Evolutionary conservation across 1,140 invertebrate genomes (phyloP), one percentile per base, ranked within the genome.

Genomic region (Drosophila bifasciata): DNA sequence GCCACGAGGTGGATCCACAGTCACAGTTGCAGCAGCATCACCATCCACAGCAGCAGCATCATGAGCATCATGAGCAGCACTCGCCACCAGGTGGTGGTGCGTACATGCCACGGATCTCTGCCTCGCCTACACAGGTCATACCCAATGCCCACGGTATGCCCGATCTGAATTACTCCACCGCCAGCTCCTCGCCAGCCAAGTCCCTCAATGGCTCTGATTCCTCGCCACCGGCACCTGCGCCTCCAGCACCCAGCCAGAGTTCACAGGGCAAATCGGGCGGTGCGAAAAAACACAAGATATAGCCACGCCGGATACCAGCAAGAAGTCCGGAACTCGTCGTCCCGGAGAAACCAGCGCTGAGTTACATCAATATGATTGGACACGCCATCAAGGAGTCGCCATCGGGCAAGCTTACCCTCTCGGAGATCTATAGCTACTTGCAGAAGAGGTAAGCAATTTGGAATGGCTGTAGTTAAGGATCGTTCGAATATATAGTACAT

Each of bases 361-460:
- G 97, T 4, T 99, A 99, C 92, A 99, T 99, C 62, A 97, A 98
- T 2, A 93, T 99, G 46, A 99, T 99, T 28, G 98, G 98, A 0
- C 99, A 99, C 97, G 98, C 98, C 1, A 99, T 99, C 57, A 96
- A 98, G 88, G 95, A 96, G 73, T 98, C 97, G 11, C 97, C 97
- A 0, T 94, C 94, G 5, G 97, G 97, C 84, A 92, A 95, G 36
- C 92, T 98, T 4, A 98, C 97, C 0, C 93, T 99, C 0, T 97
- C 95, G 59, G 97, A 98, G 92, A 98, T 99, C 41, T 98, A 98
- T 89, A 94, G 95, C 11, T 98, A 96, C 89, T 92, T 98, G 1
- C 96, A 97, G 76, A 93, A 93, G 73, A 94, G 95, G 66, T 97
- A 41, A 48, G 19, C 32, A 7, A 7, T 15, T n/a, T n/a, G n/a